A percentile compares a stretch with the other conserved stretches of the same genome.
Evolutionary conservation across 1,140 invertebrate species (phyloP).

Genomic region (Rhyzopertha dominica): DNA sequence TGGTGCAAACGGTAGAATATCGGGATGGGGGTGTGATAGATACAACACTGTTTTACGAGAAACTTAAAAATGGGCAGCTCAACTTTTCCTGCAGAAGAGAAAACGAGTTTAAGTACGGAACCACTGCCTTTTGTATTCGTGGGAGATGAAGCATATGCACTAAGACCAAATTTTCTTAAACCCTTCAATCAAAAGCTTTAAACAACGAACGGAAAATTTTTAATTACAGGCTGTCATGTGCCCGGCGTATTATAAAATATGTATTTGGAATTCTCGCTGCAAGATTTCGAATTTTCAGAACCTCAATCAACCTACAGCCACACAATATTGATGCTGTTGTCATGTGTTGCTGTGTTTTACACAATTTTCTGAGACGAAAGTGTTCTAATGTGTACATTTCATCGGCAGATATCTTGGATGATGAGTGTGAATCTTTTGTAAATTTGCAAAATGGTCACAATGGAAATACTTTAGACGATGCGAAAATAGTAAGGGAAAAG

Average conservation of each 20-base stretch:
- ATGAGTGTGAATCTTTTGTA: too few relatives aligned
- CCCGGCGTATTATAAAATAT: slow-evolving; percentile 36
- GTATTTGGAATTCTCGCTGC: slow-evolving; percentile 31
- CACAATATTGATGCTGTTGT: too few relatives aligned
- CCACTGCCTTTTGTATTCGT: slow-evolving; percentile 22
- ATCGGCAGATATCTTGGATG: too few relatives aligned
- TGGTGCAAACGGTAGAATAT: slow-evolving; percentile 39
- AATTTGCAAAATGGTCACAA: too few relatives aligned
- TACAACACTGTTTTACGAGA: slow-evolving; percentile 29
- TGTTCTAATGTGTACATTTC: too few relatives aligned
- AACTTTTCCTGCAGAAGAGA: too few relatives aligned
- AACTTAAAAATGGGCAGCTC: slow-evolving; percentile 24
- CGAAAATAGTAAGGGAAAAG: too few relatives aligned
- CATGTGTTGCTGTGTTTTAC: too few relatives aligned
- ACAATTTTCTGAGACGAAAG: too few relatives aligned
- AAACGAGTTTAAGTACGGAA: too few relatives aligned
- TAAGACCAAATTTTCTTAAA: slow-evolving; percentile 24
- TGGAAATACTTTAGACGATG: too few relatives aligned
- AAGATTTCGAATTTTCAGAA: not conserved
- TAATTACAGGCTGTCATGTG: slow-evolving; percentile 34
- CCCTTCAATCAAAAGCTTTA: slow-evolving; percentile 32
- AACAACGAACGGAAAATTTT: slow-evolving; percentile 25
- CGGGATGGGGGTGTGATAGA: slow-evolving; percentile 40
- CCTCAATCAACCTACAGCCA: too few relatives aligned
- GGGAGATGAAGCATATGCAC: slow-evolving; percentile 34